Evolutionary conservation across 1,140 invertebrate genomes (phyloP), one percentile per base, ranked within the genome.

Genomic region (Helicorthomorpha holstii): DNA sequence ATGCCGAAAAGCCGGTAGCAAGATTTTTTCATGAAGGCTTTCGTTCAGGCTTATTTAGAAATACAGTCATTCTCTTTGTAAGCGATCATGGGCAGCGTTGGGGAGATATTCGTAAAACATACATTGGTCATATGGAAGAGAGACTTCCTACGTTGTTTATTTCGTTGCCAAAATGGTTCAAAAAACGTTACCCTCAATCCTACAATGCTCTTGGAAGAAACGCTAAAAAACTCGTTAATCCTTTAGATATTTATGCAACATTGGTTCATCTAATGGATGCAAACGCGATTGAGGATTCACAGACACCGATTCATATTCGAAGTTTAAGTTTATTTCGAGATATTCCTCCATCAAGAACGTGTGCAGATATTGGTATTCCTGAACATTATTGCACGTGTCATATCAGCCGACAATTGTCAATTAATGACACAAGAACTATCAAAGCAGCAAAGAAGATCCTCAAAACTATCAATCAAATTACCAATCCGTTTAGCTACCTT

Each of bases 181-280:
- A 34, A 1, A 10, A 56, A 41, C 59, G 59, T 24, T 64, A 66
- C 54, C 61, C 64, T 2, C 7, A 54, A 4, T 43, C 64, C 19
- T 29, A 50, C 27, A 48, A 55, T 25, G 65, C 62, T 54, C 48
- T 70, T 7, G 46, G 47, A 38, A 68, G 64, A 1, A 91, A 92
- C 59, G 68, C 73, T 1, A 64, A 80, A 27, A 74, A 75, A 2
- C 68, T 93, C 14, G 77, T 77, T 0, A 83, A 84, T 0, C 85
- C 86, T 0, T 91, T 88, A 66, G 84, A 91, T 63, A 69, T 88
- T 52, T 73, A 86, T 68, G 71, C 75, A 47, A 83, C 83, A 0
- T 65, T 86, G 4, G 62, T 84, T 23, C 66, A 78, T 52, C 68
- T 74, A 59, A 61, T 65, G 24, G 64, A 55, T 22, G 61, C 64